Base-by-base conservation (phyloP, 2,888 invertebrate genomes). In the Tipula unca region DNA sequence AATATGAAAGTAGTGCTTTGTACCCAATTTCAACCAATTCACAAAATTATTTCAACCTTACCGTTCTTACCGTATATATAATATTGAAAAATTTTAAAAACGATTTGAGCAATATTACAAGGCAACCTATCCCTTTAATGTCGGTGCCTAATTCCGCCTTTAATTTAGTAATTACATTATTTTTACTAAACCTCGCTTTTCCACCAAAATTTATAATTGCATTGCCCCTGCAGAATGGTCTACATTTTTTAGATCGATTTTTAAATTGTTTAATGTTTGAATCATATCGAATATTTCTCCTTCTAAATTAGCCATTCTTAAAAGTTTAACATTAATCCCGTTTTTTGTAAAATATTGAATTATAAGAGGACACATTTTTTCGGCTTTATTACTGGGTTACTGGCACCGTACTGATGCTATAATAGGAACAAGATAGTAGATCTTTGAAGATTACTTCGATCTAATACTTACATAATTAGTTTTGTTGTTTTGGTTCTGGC, bases 391-490 rank as follows among this genome's bases (percentile, higher is more conserved):
- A n/a, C n/a, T n/a, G n/a, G 85, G 42, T 85, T 85, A 42, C 39
- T 85, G 39, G 42, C 39, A 85, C 85, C 85, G 42, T 85, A 85
- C 85, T 85, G 39, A 85, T 20, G 13, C 85, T 85, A 85, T 85
- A 42, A 85, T 25, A 85, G 17, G 42, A 85, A 85, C 42, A 85
- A 25, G 14, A 39, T 85, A 25, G 39, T 25, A 85, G 25, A 36
- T 85, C 85, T 5, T 85, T 42, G 25, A 85, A 25, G 39, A 85
- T 20, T 85, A 85, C 17, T 42, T 85, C 29, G 36, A 42, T 85
- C 8, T 25, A 42, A 29, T 85, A 42, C 42, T 85, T 85, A 32
- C n/a, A 82, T 85, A 85, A n/a, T n/a, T n/a, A n/a, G n/a, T n/a
- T n/a, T n/a, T n/a, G n/a, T n/a, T n/a, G n/a, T n/a, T n/a, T n/a